Percentiles rank a stretch among this genome's conserved stretches.
phyloP scores from a whole-genome alignment of 2,797 vertebrate species.

The Siniperca scherzeri region DNA sequence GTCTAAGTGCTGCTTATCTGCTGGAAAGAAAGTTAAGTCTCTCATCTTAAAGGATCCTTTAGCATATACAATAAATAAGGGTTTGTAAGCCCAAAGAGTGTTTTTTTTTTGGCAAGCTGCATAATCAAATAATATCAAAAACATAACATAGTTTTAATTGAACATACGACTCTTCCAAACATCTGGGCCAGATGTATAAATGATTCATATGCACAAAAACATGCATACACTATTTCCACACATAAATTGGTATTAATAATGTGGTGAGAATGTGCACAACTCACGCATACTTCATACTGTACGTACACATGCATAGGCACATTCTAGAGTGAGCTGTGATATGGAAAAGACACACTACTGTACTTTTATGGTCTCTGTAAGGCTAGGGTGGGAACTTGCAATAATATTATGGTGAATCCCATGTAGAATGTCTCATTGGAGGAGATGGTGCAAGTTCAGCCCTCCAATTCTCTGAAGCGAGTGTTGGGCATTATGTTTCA shows the following conservation, averaged over 20 bases:
- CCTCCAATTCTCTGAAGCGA: background rate
- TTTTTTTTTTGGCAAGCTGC: constrained; percentile 5
- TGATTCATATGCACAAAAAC: background rate
- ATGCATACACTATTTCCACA: background rate
- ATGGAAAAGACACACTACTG: background rate
- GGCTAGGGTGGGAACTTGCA: background rate
- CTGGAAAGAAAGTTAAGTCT: constrained; percentile 66
- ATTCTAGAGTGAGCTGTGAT: background rate
- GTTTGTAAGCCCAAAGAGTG: constrained; percentile 13
- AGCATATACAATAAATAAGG: constrained; percentile 46
- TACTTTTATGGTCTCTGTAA: background rate
- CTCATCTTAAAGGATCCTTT: constrained; percentile 55
- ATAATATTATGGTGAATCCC: background rate
- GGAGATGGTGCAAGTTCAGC: background rate
- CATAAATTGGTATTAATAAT: background rate
- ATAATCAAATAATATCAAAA: constrained; percentile 25
- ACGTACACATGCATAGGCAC: background rate
- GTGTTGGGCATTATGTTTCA: background rate
- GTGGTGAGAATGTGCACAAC: background rate
- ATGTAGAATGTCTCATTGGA: background rate
- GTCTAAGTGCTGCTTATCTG: constrained; percentile 70
- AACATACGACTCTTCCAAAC: constrained; percentile 2
- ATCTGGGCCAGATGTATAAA: background rate
- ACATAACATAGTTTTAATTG: constrained; percentile 13
- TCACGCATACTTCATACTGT: background rate